Evolutionary conservation across 2,888 invertebrate species (phyloP).

Genomic region (Agriopis leucophaearia): DNA sequence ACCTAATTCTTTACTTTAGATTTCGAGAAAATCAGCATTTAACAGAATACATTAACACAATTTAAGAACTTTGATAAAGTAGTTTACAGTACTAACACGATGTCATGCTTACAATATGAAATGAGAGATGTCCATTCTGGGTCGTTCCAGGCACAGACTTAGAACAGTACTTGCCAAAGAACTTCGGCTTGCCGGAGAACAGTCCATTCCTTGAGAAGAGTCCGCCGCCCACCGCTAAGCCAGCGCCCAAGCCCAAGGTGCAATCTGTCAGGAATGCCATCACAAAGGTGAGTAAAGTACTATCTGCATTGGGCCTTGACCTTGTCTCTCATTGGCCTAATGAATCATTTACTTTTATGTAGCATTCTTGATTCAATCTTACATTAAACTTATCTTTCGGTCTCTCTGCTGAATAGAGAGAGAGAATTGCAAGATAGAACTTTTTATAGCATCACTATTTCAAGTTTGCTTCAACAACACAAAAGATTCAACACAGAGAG

Average conservation of each 20-base stretch:
- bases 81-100: no score
- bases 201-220: constrained; percentile 82
- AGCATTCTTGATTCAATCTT: no score
- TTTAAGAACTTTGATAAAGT: not conserved
- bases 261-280: constrained; percentile 67
- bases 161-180: constrained; percentile 88
- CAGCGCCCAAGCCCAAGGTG: constrained; percentile 71
- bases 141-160: constrained; percentile 85
- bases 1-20: not conserved
- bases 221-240: constrained; percentile 78
- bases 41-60: not conserved
- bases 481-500: no score
- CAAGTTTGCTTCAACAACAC: no score
- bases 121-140: not conserved
- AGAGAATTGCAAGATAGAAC: no score
- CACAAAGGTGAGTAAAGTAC: constrained; percentile 66
- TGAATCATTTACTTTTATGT: no score
- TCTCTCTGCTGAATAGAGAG: no score
- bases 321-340: no score
- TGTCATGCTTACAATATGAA: not conserved
- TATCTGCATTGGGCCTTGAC: not conserved
- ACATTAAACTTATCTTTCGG: no score
- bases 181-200: constrained; percentile 87
- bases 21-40: not conserved
- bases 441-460: no score